These are phyloP conservation scores for Sympetrum striolatum DNA, from an alignment of 2,888 invertebrate species.

Conservation along the genomic window DNA sequence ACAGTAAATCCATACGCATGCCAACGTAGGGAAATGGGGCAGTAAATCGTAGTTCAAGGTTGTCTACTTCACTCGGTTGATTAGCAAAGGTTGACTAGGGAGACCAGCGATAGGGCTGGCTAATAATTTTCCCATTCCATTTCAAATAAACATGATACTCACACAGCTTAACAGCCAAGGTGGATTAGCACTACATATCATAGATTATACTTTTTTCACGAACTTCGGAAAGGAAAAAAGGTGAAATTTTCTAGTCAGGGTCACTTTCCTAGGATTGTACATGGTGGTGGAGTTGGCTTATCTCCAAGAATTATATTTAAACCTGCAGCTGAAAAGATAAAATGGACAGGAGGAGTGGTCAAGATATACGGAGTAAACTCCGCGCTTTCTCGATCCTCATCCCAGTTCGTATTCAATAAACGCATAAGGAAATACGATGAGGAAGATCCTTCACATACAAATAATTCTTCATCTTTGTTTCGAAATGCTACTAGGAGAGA, in stretches of 20 bases:
- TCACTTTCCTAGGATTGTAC: neutral
- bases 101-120: neutral
- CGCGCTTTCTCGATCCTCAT: neutral
- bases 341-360: constrained; percentile 1
- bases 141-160: constrained; percentile 19
- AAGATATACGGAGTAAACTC: neutral
- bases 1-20: constrained; percentile 20
- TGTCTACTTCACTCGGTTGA: constrained; percentile 17
- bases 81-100: constrained; percentile 22
- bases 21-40: constrained; percentile 22
- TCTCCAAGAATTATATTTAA: constrained; percentile 23
- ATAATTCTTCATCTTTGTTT: neutral
- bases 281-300: neutral
- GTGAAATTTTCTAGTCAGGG: constrained; percentile 22
- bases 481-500: no score
- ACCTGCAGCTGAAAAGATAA: constrained; percentile 2
- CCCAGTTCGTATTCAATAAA: neutral
- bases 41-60: constrained; percentile 30
- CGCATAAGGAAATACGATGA: neutral
- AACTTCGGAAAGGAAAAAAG: neutral
- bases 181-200: constrained; percentile 8
- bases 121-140: constrained; percentile 17
- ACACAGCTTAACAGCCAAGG: constrained; percentile 8
- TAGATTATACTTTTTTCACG: constrained; percentile 8
- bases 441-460: neutral